Percentiles rank a stretch among this genome's conserved stretches.
Evolutionary conservation across 2,113 vertebrate species (phyloP).

Genomic region (Zootoca vivipara): DNA sequence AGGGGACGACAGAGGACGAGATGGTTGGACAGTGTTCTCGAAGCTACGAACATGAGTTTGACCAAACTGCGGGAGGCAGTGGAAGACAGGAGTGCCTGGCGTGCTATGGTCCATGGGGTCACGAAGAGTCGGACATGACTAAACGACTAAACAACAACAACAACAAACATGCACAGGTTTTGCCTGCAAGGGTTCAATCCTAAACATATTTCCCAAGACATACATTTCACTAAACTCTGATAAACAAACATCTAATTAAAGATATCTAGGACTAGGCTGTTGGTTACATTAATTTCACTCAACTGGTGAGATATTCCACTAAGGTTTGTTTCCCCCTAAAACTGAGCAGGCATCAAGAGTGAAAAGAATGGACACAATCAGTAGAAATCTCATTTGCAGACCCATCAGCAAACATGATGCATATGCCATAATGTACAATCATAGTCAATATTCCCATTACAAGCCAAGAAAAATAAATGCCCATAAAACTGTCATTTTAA

Average conservation of each 20-base stretch:
- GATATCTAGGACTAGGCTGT: neutral
- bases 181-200: neutral
- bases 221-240: neutral
- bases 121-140: too few species aligned
- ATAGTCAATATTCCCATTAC: conserved; percentile 8
- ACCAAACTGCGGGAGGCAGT: too few species aligned
- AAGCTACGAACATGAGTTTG: too few species aligned
- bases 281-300: neutral
- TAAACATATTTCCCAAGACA: too few species aligned
- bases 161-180: neutral
- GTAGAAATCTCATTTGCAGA: neutral
- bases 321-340: neutral
- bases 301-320: neutral
- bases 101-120: too few species aligned
- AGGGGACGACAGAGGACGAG: too few species aligned
- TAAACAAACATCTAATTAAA: neutral
- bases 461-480: neutral
- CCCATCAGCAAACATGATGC: neutral
- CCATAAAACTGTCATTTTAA: neutral
- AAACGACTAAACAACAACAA: too few species aligned
- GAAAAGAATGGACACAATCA: neutral
- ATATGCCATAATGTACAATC: neutral
- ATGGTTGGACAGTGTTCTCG: too few species aligned
- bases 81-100: too few species aligned
- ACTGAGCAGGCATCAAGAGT: neutral